These are phyloP conservation scores for Mimumesa dahlbomi DNA, from an alignment of 2,888 invertebrate species.

Conservation along the genomic window DNA sequence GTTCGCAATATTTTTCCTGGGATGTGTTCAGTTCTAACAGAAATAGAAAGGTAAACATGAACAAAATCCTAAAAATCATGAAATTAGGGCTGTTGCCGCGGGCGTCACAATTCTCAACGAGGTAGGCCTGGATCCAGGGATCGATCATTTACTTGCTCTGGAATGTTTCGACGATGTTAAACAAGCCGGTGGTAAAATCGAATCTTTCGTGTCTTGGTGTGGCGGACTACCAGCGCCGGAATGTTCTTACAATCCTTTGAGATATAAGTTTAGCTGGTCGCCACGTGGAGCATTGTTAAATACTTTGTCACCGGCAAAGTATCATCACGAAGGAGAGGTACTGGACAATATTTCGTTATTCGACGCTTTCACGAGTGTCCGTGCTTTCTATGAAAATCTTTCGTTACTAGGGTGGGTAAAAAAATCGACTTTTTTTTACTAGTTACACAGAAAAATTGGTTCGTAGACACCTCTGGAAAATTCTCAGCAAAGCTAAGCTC, in stretches of 20 bases:
- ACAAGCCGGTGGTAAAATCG: slow-evolving; percentile 93
- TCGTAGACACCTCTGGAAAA: no score
- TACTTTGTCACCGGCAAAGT: slow-evolving; percentile 94
- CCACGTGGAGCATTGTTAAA: slow-evolving; percentile 96
- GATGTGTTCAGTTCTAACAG: no score
- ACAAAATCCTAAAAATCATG: background rate
- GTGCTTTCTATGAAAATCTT: no score
- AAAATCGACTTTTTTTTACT: no score
- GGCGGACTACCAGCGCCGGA: slow-evolving; percentile 99
- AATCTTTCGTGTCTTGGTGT: slow-evolving; percentile 97
- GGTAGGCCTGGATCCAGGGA: slow-evolving; percentile 99
- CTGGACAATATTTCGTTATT: no score
- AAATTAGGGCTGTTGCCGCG: slow-evolving; percentile 89
- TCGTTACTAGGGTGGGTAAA: no score
- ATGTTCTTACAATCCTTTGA: slow-evolving; percentile 92
- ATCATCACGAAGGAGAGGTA: slow-evolving; percentile 90
- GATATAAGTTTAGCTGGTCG: slow-evolving; percentile 98
- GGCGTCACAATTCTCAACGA: slow-evolving; percentile 97
- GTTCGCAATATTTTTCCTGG: no score
- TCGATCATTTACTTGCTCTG: slow-evolving; percentile 97
- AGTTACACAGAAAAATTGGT: no score
- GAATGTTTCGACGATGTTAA: slow-evolving; percentile 98
- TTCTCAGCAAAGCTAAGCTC: no score
- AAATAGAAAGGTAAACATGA: no score
- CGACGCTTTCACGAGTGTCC: no score